Conservation (phyloP, 92 coral and sea anemone species). For the Anthopleura xanthogrammica region DNA sequence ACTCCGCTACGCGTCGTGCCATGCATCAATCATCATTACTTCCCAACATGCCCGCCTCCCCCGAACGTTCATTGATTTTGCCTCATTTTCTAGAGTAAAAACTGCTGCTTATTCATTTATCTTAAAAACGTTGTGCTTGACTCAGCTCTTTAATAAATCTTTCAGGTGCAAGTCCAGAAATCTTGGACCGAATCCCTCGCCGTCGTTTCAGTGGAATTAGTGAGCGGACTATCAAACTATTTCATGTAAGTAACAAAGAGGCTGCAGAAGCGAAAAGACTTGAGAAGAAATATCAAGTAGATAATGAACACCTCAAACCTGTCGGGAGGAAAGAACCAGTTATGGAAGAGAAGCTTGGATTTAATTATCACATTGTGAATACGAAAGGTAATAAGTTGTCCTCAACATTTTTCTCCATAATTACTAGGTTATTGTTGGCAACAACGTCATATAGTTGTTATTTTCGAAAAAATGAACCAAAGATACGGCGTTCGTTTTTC, state of each 20-base stretch:
- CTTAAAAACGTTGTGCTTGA: too few species aligned
- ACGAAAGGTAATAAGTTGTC: not conserved
- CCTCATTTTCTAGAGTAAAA: too few species aligned
- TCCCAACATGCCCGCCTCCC: too few species aligned
- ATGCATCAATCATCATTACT: too few species aligned
- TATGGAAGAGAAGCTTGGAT: constrained; percentile 23
- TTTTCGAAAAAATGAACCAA: too few species aligned
- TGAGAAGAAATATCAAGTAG: not conserved
- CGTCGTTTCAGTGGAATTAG: constrained; percentile 38
- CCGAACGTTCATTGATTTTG: too few species aligned
- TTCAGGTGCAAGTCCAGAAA: constrained; percentile 21
- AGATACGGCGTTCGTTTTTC: too few species aligned
- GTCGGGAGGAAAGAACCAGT: not conserved
- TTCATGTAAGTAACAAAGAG: constrained; percentile 38
- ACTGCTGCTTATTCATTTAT: not conserved
- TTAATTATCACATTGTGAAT: not conserved
- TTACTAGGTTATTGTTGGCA: too few species aligned
- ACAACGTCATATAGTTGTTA: too few species aligned
- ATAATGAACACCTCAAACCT: not conserved
- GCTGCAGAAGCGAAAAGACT: constrained; percentile 25
- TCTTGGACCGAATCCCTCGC: constrained; percentile 35
- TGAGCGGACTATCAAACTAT: constrained; percentile 51
- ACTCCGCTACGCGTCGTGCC: too few species aligned
- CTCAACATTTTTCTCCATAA: too few species aligned
- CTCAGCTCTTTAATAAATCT: not conserved